Evolutionary conservation across 2,113 vertebrate genomes (phyloP).

Genomic region (Xenopus tropicalis): DNA sequence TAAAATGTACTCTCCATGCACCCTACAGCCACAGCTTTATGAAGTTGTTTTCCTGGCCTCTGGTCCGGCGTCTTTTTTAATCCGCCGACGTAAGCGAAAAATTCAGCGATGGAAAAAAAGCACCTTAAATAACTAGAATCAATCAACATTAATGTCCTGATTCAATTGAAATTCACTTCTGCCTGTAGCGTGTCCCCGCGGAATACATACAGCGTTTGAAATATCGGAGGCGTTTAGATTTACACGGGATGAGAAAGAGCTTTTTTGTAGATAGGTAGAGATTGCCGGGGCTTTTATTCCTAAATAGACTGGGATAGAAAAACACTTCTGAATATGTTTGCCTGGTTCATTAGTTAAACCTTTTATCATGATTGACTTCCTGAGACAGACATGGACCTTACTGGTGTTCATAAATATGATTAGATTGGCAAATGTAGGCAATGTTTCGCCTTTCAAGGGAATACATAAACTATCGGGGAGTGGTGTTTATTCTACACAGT

Average conservation of each 20-base stretch:
- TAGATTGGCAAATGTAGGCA: background rate
- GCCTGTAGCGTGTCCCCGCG: fast-evolving
- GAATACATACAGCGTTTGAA: background rate
- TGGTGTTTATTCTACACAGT: background rate
- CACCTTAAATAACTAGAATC: background rate
- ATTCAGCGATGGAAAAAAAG: background rate
- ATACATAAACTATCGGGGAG: background rate
- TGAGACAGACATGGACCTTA: background rate
- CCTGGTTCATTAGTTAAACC: background rate
- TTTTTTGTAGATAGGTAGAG: background rate
- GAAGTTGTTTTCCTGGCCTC: constrained; percentile 9
- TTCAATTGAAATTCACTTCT: background rate
- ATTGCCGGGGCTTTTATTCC: background rate
- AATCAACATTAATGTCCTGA: fast-evolving
- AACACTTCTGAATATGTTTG: background rate
- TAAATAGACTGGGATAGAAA: background rate
- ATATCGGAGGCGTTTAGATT: constrained; percentile 4
- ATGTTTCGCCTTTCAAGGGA: background rate
- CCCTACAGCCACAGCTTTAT: constrained; percentile 25
- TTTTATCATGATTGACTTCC: background rate
- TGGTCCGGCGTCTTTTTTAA: constrained; percentile 34
- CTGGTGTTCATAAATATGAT: background rate
- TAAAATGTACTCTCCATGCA: background rate
- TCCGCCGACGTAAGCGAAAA: background rate
- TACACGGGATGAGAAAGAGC: background rate